Conservation (phyloP, 2,797 vertebrate genomes). For the Sardinella longiceps region DNA sequence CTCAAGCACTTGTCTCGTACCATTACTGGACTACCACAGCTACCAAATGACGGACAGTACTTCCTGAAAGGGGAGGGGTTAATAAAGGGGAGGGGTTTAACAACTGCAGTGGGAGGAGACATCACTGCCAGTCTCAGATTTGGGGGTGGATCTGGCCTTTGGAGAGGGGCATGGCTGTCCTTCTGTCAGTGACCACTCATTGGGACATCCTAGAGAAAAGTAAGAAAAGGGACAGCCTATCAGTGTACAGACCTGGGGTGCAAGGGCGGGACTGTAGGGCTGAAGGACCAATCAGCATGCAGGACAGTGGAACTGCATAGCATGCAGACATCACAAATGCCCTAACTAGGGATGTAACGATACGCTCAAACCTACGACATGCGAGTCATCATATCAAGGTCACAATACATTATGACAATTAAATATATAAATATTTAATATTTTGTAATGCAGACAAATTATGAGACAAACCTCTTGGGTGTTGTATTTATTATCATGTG, state of each 20-base stretch:
- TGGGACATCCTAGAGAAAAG: constrained; percentile 68
- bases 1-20: constrained; percentile 8
- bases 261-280: not conserved
- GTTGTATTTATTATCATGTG: no score
- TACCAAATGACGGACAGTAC: not conserved
- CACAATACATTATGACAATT: no score
- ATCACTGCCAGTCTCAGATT: constrained; percentile 41
- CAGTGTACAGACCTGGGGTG: not conserved
- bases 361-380: no score
- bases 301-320: not conserved
- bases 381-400: no score
- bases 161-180: constrained; percentile 27
- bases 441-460: no score
- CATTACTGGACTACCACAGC: not conserved
- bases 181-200: constrained; percentile 65
- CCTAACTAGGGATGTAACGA: no score
- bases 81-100: constrained; percentile 39
- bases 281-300: not conserved
- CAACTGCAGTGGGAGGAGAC: constrained; percentile 62
- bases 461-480: no score
- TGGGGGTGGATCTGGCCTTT: constrained; percentile 18
- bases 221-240: not conserved
- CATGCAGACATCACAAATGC: not conserved
- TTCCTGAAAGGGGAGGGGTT: not conserved
- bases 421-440: no score